Percentiles rank a stretch among this genome's conserved stretches.
Conservation (phyloP, 2,888 invertebrate species). For the Iphiclides podalirius region DNA sequence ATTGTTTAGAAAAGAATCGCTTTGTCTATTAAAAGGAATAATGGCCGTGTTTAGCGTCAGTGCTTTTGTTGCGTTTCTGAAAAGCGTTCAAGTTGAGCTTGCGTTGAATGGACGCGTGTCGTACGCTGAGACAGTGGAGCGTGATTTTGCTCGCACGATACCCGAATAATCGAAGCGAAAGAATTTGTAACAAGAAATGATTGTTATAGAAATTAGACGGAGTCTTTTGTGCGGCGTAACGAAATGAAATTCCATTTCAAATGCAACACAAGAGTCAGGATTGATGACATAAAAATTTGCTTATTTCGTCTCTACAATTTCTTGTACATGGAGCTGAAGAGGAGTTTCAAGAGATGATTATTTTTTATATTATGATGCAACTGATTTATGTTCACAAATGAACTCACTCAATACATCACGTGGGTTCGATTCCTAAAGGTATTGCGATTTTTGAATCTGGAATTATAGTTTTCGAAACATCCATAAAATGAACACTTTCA, state of each 20-base stretch:
- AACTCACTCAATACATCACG: no score
- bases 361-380: no score
- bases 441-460: no score
- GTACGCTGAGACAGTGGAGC: slow-evolving; percentile 59
- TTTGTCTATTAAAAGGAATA: slow-evolving; percentile 75
- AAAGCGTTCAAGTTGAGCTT: slow-evolving; percentile 47
- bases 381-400: no score
- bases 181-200: slow-evolving; percentile 35
- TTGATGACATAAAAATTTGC: no score
- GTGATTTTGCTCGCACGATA: slow-evolving; percentile 62
- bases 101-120: slow-evolving; percentile 60
- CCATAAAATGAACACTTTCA: no score
- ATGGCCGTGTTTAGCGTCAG: slow-evolving; percentile 76
- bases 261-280: not conserved
- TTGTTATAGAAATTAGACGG: slow-evolving; percentile 10
- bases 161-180: slow-evolving; percentile 46
- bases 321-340: no score
- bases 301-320: no score
- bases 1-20: slow-evolving; percentile 70
- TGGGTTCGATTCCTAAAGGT: no score
- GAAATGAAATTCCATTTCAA: not conserved
- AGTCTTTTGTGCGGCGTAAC: not conserved
- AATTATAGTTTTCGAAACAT: no score
- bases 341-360: no score
- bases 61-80: slow-evolving; percentile 64